Evolutionary conservation across 2,797 vertebrate species (phyloP), one percentile per base, ranked within the genome.

Genomic region (Sylvilagus floridanus): DNA sequence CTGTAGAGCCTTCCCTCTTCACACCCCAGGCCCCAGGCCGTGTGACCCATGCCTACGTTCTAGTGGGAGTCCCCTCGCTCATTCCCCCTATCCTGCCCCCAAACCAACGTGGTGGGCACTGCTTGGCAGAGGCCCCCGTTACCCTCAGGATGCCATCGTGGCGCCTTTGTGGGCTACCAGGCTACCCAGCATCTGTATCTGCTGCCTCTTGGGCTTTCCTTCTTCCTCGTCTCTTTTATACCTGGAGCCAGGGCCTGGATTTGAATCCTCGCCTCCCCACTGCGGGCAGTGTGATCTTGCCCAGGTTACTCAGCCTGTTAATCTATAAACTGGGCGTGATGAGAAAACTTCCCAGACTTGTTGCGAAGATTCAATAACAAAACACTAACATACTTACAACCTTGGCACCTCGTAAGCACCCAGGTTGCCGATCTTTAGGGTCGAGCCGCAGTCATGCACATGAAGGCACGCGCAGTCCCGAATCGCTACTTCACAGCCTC

Each of bases 311-410:
- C 57, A 77, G 28, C 30, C 35, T 86, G 52, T 32, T 78, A 63
- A 69, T 76, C 72, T 79, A 42, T 84, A 54, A 81, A 57, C 28
- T 81, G 42, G 24, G 68, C 12, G 32, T 60, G 65, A 68, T 65
- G 69, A 69, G 8, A 75, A 76, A 73, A 32, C 72, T 84, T 95
- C 76, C 60, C 21, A 66, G 9, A 50, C 17, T 84, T 91, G 60
- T 76, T 86, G 63, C 66, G 60, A 79, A 73, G 66, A 69, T 57
- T 89, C 62, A 79, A 28, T 52, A 81, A 84, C 54, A 50, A 54
- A 73, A 66, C 50, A 84, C 26, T 24, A 3, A 76, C 81, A 37
- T 35, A 47, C n/a, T n/a, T 47, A 75, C 24, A 79, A 37, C 42
- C 73, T 60, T 69, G 24, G 78, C 37, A 84, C 71, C 28, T 17